phyloP scores from a whole-genome alignment of 2,113 vertebrate species.

The Phycodurus eques region DNA sequence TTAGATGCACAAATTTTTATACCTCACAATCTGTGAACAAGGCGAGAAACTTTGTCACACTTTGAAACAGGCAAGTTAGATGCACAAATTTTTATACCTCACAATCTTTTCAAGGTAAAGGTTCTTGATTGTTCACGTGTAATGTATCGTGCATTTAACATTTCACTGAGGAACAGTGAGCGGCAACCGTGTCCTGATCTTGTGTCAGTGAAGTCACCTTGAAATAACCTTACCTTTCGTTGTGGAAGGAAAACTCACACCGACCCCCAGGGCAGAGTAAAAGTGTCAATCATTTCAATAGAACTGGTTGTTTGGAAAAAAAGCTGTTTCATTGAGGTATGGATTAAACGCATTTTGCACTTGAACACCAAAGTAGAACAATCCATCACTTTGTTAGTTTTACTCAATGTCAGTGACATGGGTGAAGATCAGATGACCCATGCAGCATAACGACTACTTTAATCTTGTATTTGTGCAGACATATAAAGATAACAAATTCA shows the following conservation, averaged over 20 bases:
- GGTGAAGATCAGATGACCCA: conserved; percentile 36
- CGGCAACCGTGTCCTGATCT: too few relatives aligned
- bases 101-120: too few relatives aligned
- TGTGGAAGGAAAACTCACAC: not conserved
- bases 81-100: too few relatives aligned
- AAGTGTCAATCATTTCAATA: conserved; percentile 1
- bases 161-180: too few relatives aligned
- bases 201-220: too few relatives aligned
- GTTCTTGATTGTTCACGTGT: too few relatives aligned
- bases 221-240: not conserved
- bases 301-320: not conserved
- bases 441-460: conserved; percentile 42
- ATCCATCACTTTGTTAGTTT: conserved; percentile 25
- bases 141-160: too few relatives aligned
- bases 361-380: conserved; percentile 8
- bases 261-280: not conserved
- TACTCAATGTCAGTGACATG: conserved; percentile 39
- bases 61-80: too few relatives aligned
- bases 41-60: too few relatives aligned
- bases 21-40: too few relatives aligned
- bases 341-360: not conserved
- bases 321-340: not conserved
- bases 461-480: conserved; percentile 61
- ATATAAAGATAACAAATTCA: conserved; percentile 63
- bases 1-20: too few relatives aligned